These are phyloP conservation scores for Hololepta plana DNA, from an alignment of 2,888 invertebrate species.

Conservation along the genomic window DNA sequence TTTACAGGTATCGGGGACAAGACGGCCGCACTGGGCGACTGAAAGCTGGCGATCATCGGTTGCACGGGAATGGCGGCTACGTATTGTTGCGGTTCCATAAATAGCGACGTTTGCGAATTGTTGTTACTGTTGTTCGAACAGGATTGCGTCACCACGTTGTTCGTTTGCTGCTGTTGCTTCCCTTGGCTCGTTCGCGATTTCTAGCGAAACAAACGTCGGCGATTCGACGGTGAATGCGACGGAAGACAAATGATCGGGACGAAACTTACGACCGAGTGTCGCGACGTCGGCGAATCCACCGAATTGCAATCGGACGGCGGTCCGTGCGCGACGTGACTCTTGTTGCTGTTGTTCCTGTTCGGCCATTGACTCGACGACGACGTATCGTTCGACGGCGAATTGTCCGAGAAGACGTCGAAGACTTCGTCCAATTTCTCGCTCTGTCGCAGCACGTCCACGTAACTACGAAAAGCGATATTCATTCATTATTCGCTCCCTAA, in stretches of 20 bases:
- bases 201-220: constrained; percentile 14
- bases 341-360: constrained; percentile 15
- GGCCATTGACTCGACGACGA: too few relatives aligned
- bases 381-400: constrained; percentile 10
- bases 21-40: constrained; percentile 28
- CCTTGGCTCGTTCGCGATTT: constrained; percentile 19
- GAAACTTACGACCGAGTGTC: constrained; percentile 28
- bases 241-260: neutral
- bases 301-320: constrained; percentile 44
- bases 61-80: constrained; percentile 39
- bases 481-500: neutral
- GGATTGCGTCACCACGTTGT: constrained; percentile 13
- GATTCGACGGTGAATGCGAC: neutral
- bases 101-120: constrained; percentile 16
- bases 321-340: constrained; percentile 21
- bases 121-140: too few relatives aligned
- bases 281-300: constrained; percentile 45
- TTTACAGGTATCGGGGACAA: constrained; percentile 24
- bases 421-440: constrained; percentile 25
- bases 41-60: constrained; percentile 32
- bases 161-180: constrained; percentile 11
- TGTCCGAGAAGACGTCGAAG: constrained; percentile 9
- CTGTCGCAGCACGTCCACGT: constrained; percentile 50
- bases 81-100: constrained; percentile 33
- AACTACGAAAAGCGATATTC: constrained; percentile 38